A percentile compares a stretch with the other conserved stretches of the same genome.
Conservation (phyloP, 2,113 vertebrate genomes). For the Solea senegalensis region DNA sequence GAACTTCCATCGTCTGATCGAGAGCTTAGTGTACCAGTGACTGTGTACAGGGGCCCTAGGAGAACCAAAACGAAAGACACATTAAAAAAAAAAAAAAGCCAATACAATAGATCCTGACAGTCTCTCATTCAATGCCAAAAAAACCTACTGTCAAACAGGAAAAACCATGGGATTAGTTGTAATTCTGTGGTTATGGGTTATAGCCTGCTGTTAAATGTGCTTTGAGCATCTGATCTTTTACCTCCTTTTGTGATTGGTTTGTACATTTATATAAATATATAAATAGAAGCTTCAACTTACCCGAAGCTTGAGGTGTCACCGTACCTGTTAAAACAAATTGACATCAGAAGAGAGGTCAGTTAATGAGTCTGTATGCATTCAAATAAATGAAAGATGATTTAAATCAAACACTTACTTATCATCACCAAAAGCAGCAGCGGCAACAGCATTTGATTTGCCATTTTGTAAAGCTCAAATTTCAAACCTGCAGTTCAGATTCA, state of each 20-base stretch:
- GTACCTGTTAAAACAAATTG: constrained; percentile 12
- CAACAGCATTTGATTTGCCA: background rate
- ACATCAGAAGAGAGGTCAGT: background rate
- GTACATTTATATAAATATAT: no score
- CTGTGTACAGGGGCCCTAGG: constrained; percentile 53
- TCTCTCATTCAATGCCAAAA: no score
- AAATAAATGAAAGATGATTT: background rate
- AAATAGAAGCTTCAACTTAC: background rate
- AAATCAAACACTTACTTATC: constrained; percentile 27
- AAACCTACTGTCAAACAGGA: no score
- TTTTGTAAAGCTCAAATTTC: constrained; percentile 6
- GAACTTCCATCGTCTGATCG: constrained; percentile 52
- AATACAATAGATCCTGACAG: no score
- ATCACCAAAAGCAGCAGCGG: constrained; percentile 21
- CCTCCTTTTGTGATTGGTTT: no score
- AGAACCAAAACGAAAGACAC: background rate
- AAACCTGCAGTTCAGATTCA: background rate
- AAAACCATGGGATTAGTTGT: no score
- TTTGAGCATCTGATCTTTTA: no score
- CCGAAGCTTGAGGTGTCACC: background rate
- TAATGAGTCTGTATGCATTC: background rate
- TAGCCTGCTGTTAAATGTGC: no score
- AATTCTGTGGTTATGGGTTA: no score
- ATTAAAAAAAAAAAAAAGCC: background rate
- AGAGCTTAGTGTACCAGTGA: background rate